Conservation (phyloP, 2,113 vertebrate species). For the Conger conger region DNA sequence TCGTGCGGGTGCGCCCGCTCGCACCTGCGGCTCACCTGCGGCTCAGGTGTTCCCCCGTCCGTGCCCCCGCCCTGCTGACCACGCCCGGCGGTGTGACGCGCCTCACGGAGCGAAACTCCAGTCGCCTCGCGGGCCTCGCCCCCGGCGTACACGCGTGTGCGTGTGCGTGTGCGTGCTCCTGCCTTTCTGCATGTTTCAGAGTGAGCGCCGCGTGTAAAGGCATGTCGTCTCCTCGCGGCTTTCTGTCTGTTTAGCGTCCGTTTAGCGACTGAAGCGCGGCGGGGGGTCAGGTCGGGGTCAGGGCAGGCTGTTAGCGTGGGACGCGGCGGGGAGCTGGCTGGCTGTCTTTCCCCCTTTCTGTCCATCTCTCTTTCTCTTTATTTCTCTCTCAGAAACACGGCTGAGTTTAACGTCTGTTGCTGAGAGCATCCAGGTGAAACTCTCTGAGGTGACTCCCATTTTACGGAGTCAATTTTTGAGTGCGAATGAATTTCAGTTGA, state of each 20-base stretch:
- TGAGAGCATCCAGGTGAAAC: too few relatives aligned
- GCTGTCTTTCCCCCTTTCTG: too few relatives aligned
- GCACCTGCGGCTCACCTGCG: not conserved
- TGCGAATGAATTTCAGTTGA: not conserved
- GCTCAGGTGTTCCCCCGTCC: not conserved
- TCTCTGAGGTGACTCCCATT: too few relatives aligned
- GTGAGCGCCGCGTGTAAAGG: too few relatives aligned
- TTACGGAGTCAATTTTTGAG: too few relatives aligned
- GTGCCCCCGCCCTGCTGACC: not conserved
- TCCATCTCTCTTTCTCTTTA: too few relatives aligned
- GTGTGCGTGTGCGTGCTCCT: constrained; percentile 18
- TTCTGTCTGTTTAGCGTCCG: too few relatives aligned
- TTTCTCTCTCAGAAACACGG: too few relatives aligned
- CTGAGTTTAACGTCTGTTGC: too few relatives aligned
- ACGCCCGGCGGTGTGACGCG: not conserved
- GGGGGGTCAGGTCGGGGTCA: not conserved
- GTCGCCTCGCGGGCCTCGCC: not conserved
- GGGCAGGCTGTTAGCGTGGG: not conserved
- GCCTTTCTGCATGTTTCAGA: too few relatives aligned
- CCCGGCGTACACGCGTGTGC: not conserved
- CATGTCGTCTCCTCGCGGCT: too few relatives aligned
- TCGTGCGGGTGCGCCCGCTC: not conserved
- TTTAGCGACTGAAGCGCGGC: too few relatives aligned
- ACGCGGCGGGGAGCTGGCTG: not conserved
- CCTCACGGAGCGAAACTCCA: not conserved